These are phyloP conservation scores for cattle (Bos taurus) DNA, from an alignment of 2,113 vertebrate species.

Conservation along the genomic window DNA sequence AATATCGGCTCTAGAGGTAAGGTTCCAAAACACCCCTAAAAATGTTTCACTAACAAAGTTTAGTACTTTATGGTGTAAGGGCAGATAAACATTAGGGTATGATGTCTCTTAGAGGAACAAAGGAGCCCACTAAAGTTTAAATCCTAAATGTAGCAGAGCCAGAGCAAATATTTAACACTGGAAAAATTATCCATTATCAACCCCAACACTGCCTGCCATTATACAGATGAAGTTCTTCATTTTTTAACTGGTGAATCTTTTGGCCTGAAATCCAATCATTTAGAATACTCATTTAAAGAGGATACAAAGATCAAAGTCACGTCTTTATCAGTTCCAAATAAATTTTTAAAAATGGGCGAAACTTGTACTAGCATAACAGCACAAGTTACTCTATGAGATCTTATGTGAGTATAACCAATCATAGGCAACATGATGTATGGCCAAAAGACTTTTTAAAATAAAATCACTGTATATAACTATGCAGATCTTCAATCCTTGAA, in stretches of 20 bases:
- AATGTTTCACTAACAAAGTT: neutral
- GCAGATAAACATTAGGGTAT: neutral
- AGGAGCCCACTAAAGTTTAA: neutral
- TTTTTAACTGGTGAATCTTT: neutral
- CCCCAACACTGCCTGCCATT: neutral
- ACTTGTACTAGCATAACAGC: neutral
- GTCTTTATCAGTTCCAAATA: neutral
- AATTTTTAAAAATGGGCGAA: neutral
- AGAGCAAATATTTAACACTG: neutral
- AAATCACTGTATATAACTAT: neutral
- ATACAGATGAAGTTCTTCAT: neutral
- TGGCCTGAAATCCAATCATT: neutral
- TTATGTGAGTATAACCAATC: neutral
- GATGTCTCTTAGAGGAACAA: neutral
- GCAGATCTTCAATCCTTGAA: neutral
- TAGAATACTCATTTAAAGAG: neutral
- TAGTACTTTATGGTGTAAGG: neutral
- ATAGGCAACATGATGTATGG: accelerated
- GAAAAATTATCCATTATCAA: neutral
- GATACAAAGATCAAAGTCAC: neutral
- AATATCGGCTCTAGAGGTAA: neutral
- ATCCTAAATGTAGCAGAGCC: neutral
- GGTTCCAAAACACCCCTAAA: neutral
- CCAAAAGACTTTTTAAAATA: neutral
- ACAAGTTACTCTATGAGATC: neutral